phyloP scores from a whole-genome alignment of 2,113 vertebrate species.

The Salvator merianae region DNA sequence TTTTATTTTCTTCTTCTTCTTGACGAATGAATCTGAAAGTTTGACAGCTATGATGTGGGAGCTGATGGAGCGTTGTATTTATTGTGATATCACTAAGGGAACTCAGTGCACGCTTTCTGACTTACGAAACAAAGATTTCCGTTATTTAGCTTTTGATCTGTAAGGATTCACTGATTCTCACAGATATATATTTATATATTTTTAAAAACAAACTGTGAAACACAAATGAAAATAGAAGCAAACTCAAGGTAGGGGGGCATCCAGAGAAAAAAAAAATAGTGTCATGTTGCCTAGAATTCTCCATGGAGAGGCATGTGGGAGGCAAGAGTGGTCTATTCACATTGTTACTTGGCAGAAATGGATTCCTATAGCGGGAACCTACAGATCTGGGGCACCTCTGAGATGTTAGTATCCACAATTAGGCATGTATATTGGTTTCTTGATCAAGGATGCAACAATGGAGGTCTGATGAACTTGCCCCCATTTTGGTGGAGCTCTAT shows the following conservation, averaged over 20 bases:
- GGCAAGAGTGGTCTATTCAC: no score
- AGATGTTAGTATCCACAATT: no score
- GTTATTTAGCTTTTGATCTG: background rate
- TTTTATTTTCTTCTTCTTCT: no score
- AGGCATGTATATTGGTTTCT: no score
- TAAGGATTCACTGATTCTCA: background rate
- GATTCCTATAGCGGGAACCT: no score
- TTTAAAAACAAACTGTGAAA: background rate
- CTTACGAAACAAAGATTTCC: background rate
- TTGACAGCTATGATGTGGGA: background rate
- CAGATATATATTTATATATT: background rate
- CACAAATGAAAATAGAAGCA: background rate
- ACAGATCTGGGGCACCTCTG: no score
- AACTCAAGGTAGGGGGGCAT: background rate
- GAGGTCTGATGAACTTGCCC: no score
- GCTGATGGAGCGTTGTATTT: slow-evolving; percentile 5
- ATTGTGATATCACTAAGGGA: background rate
- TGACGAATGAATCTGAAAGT: background rate
- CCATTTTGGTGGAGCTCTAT: no score
- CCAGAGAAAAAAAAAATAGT: background rate
- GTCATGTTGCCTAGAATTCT: background rate
- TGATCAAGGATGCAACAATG: no score
- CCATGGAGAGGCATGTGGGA: no score
- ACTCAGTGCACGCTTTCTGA: background rate
- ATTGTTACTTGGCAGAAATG: no score